Percentiles rank a stretch among this genome's conserved stretches.
These are phyloP conservation scores for Halocynthia roretzi DNA, from an alignment of 23 tunicate genomes.

Conservation along the genomic window DNA sequence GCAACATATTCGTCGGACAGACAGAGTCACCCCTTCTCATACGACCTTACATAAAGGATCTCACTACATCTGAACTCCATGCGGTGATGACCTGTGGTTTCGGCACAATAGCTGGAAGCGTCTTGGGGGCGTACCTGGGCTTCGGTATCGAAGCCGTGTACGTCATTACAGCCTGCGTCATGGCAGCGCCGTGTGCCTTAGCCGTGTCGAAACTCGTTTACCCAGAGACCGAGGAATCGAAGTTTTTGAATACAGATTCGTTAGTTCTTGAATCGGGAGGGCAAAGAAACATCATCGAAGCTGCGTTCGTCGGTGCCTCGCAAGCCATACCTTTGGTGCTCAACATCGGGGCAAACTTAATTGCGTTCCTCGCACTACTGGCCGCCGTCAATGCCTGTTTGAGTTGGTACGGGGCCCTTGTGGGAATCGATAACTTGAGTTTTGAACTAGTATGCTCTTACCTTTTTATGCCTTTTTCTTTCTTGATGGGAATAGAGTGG, in stretches of 20 bases:
- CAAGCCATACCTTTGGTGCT: slow-evolving; percentile 82
- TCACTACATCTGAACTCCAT: slow-evolving; percentile 40
- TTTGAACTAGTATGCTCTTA: slow-evolving; percentile 77
- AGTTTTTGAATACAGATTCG: slow-evolving; percentile 43
- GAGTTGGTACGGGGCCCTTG: slow-evolving; percentile 54
- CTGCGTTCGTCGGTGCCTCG: slow-evolving; percentile 86
- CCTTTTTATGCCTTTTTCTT: slow-evolving; percentile 69
- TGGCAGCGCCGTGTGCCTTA: slow-evolving; percentile 97
- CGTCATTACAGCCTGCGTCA: slow-evolving; percentile 83
- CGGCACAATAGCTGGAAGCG: slow-evolving; percentile 59
- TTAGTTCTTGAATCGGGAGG: slow-evolving; percentile 65
- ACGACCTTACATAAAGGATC: slow-evolving; percentile 48
- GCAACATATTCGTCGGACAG: slow-evolving; percentile 64
- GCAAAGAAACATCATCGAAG: slow-evolving; percentile 83
- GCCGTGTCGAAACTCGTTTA: slow-evolving; percentile 68
- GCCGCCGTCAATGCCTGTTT: slow-evolving; percentile 85
- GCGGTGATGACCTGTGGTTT: slow-evolving; percentile 44
- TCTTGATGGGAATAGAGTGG: slow-evolving; percentile 82
- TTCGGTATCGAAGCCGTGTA: slow-evolving; percentile 77
- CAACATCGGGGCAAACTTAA: slow-evolving; percentile 81
- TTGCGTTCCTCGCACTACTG: slow-evolving; percentile 74
- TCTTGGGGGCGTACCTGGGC: slow-evolving; percentile 46
- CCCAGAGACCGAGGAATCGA: slow-evolving; percentile 91
- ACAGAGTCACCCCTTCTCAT: slow-evolving; percentile 55
- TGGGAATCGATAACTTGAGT: slow-evolving; percentile 33